A percentile compares a stretch with the other conserved stretches of the same genome.
phyloP scores from a whole-genome alignment of 1,140 invertebrate species.

The Globodera ellingtonae region DNA sequence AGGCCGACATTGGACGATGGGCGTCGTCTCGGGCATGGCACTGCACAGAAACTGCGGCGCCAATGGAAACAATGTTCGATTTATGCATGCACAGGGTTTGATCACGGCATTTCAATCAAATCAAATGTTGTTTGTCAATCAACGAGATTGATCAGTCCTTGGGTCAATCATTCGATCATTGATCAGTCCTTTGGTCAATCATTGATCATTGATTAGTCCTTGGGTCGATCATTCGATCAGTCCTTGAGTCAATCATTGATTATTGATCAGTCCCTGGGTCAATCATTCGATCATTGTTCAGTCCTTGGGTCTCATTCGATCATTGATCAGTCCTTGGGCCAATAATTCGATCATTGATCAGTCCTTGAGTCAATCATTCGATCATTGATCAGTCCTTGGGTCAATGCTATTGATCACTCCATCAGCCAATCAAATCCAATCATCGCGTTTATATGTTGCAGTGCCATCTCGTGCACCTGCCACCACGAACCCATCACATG shows the following conservation, averaged over 20 bases:
- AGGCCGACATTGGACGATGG: conserved; percentile 10
- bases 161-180: not conserved
- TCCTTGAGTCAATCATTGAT: too few species aligned
- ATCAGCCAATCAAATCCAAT: not conserved
- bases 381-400: too few species aligned
- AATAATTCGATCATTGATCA: not conserved
- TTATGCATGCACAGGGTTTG: too few species aligned
- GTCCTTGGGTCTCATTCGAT: not conserved
- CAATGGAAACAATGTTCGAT: not conserved
- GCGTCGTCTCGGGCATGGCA: not conserved
- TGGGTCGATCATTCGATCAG: too few species aligned
- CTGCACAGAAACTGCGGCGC: not conserved
- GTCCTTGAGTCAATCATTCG: not conserved
- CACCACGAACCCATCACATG: not conserved
- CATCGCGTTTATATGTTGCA: not conserved
- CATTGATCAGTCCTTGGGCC: too few species aligned
- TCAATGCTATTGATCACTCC: not conserved
- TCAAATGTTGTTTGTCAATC: too few species aligned
- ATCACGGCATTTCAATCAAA: too few species aligned
- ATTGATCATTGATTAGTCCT: too few species aligned
- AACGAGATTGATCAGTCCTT: not conserved
- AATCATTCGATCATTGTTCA: not conserved
- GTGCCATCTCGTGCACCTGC: not conserved
- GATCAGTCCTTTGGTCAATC: too few species aligned
- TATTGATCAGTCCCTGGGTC: too few species aligned